These are phyloP conservation scores for Argopecten irradians DNA, from an alignment of 1,140 invertebrate species.

Conservation along the genomic window DNA sequence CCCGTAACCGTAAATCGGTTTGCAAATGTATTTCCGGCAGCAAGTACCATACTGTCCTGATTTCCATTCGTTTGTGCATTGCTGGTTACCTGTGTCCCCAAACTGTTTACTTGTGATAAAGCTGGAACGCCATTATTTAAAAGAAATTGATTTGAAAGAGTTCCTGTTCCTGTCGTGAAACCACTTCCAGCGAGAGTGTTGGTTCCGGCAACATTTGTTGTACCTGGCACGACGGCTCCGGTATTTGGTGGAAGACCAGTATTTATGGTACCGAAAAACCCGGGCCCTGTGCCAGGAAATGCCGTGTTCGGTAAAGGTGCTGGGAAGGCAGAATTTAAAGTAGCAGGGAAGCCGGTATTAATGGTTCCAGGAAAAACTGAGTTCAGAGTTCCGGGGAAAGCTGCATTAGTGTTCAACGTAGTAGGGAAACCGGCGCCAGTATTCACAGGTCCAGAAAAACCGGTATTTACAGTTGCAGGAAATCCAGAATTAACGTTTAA, in stretches of 20 bases:
- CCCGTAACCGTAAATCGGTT: background rate
- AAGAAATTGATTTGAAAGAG: background rate
- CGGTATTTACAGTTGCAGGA: background rate
- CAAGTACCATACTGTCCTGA: background rate
- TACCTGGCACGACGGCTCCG: background rate
- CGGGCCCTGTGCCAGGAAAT: no score
- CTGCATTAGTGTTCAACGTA: background rate
- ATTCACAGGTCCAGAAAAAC: background rate
- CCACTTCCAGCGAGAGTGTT: background rate
- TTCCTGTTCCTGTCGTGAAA: background rate
- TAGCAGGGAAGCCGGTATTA: background rate
- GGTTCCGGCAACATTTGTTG: background rate
- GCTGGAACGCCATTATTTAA: background rate
- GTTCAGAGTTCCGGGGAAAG: background rate
- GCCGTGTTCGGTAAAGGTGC: background rate
- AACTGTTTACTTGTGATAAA: background rate
- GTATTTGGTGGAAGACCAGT: no score
- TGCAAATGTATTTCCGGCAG: conserved; percentile 2
- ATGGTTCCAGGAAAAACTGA: background rate
- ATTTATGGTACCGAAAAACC: no score
- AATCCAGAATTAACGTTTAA: background rate
- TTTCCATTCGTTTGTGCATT: background rate
- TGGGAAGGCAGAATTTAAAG: no score
- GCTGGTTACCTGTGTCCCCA: background rate
- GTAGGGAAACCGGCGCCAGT: background rate